phyloP scores from a whole-genome alignment of 2,113 vertebrate species.

The Pygoscelis adeliae region DNA sequence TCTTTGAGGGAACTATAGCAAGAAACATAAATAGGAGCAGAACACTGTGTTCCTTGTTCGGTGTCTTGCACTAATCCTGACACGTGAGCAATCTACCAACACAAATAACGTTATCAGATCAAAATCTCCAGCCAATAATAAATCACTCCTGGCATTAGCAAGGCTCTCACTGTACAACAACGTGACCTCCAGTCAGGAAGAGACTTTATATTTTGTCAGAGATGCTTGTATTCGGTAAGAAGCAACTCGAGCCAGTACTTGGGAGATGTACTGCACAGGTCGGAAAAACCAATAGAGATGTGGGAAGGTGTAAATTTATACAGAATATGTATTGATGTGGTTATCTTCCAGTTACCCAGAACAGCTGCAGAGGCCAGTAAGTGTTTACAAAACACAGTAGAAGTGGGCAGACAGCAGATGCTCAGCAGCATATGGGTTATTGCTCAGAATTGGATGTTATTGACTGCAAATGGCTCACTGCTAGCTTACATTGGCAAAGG shows the following conservation, averaged over 20 bases:
- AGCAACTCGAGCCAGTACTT: background rate
- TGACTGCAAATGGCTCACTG: background rate
- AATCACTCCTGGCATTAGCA: background rate
- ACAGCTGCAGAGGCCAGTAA: background rate
- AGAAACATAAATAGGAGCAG: constrained; percentile 67
- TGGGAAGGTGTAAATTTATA: background rate
- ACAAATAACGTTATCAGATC: constrained; percentile 48
- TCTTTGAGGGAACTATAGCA: constrained; percentile 27
- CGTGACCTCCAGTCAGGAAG: background rate
- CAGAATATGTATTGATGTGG: background rate
- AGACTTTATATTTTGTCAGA: background rate
- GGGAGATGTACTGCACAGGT: background rate
- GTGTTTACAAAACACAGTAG: background rate
- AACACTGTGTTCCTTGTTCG: constrained; percentile 60
- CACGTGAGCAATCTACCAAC: constrained; percentile 16
- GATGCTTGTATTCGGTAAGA: background rate
- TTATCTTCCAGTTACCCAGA: background rate
- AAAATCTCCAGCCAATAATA: constrained; percentile 30
- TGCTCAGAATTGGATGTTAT: background rate
- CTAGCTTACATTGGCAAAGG: background rate
- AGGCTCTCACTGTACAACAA: background rate
- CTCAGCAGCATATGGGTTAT: rapidly evolving
- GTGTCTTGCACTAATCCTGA: background rate
- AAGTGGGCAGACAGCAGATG: background rate
- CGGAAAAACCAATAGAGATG: rapidly evolving